Evolutionary conservation across 2,113 vertebrate genomes (phyloP).

Genomic region (Coryphaenoides rupestris): DNA sequence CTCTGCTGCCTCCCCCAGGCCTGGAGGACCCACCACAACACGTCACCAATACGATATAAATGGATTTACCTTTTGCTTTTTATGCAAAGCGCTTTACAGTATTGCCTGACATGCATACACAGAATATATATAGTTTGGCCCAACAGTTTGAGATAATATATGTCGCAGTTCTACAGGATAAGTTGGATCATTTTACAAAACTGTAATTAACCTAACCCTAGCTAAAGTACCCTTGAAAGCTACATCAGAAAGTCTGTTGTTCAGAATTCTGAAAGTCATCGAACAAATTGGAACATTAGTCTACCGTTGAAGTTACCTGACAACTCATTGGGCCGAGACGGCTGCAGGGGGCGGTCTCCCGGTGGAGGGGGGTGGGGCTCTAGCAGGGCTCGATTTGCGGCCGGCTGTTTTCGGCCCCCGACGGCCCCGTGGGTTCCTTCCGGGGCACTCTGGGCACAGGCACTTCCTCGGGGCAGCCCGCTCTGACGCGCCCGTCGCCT

Average conservation of each 20-base stretch:
- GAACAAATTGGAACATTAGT: too few relatives aligned
- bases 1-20: constrained; percentile 87
- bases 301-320: constrained; percentile 52
- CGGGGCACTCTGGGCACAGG: constrained; percentile 85
- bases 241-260: too few relatives aligned
- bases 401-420: constrained; percentile 81
- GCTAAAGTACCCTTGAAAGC: too few relatives aligned
- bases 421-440: constrained; percentile 82
- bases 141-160: too few relatives aligned
- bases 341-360: constrained; percentile 50
- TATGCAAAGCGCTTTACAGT: too few relatives aligned
- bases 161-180: too few relatives aligned
- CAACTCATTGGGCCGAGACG: constrained; percentile 59
- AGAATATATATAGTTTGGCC: too few relatives aligned
- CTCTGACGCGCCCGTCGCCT: constrained; percentile 89
- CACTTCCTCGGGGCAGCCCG: constrained; percentile 82
- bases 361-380: constrained; percentile 64
- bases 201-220: too few relatives aligned
- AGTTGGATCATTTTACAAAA: too few relatives aligned
- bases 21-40: constrained; percentile 50
- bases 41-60: background rate
- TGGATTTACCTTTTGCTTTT: too few relatives aligned
- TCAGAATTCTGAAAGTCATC: too few relatives aligned
- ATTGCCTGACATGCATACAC: too few relatives aligned
- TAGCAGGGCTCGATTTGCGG: constrained; percentile 77